Evolutionary conservation across 2,797 vertebrate genomes (phyloP).

Genomic region (Tauraco hartlaubi): DNA sequence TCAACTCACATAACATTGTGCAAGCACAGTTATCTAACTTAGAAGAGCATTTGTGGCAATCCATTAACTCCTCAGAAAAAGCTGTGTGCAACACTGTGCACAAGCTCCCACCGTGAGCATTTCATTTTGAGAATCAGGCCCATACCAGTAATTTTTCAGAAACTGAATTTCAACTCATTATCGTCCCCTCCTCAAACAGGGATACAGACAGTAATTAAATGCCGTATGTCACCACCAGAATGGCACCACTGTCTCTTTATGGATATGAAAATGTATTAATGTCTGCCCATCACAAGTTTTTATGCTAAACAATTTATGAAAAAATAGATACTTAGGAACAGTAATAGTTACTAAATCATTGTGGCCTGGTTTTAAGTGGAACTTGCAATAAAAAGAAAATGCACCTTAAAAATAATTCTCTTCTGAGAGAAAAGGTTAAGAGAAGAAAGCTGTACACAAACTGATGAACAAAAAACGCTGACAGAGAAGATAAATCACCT

Average conservation of each 20-base stretch:
- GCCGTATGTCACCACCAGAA: neutral
- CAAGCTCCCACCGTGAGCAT: fast-evolving
- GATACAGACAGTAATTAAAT: neutral
- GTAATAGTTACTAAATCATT: neutral
- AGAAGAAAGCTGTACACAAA: neutral
- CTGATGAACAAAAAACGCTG: neutral
- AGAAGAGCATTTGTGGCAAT: neutral
- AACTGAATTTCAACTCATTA: neutral
- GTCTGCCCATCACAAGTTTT: neutral
- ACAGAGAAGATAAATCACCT: neutral
- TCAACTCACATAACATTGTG: neutral
- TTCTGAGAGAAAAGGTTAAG: neutral
- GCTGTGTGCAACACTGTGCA: neutral
- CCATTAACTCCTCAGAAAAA: neutral
- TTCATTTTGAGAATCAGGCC: neutral
- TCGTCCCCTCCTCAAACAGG: neutral
- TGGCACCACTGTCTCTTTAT: neutral
- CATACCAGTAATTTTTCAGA: neutral
- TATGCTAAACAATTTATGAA: neutral
- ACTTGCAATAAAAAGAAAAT: neutral
- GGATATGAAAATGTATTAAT: neutral
- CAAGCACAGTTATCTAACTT: neutral
- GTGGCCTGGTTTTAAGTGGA: neutral
- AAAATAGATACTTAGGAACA: fast-evolving
- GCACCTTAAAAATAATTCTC: neutral